Evolutionary conservation across 1,140 invertebrate genomes (phyloP), one percentile per base, ranked within the genome.

Genomic region (Euwallacea similis): DNA sequence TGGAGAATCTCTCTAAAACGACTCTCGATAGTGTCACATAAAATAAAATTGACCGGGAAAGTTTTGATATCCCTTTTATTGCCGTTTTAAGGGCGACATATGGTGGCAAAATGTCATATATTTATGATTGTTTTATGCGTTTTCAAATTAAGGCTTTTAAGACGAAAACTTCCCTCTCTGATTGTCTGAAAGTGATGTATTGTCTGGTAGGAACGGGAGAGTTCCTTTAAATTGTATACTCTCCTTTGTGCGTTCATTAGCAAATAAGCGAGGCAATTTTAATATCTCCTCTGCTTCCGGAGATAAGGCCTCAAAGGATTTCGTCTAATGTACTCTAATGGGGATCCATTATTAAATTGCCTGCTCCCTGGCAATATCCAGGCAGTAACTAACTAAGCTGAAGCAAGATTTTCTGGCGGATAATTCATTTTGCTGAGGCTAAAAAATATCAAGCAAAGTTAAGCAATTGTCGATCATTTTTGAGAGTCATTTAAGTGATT

Each of bases 341-440:
- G 65, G 62, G 58, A 67, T 59, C 50, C 65, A 59, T 69, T 69
- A 69, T 69, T 69, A 55, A 69, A 60, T 47, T 69, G 59, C 8
- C 56, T 47, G 13, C 64, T 56, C 16, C 15, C 15, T n/a, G 16
- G 33, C 21, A 16, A 55, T 56, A 41, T 56, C 44, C 15, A 43
- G 64, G 44, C 64, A 16, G 11, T 66, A 15, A 15, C 54, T 50
- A 2, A 50, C 1, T 33, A 4, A 33, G 21, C 21, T 33, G 4
- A 33, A 33, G 21, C 21, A 33, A 33, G 21, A 33, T 33, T 33
- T 33, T 33, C 21, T 33, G 21, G 21, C 21, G 21, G 4, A 33
- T 33, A 33, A 33, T 33, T 33, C 21, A 33, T 33, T 33, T 33
- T 33, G 21, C 21, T 4, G 21, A 33, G 4, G 1, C 21, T 33